Conservation (phyloP, 2,888 invertebrate species). For the Biston betularia region DNA sequence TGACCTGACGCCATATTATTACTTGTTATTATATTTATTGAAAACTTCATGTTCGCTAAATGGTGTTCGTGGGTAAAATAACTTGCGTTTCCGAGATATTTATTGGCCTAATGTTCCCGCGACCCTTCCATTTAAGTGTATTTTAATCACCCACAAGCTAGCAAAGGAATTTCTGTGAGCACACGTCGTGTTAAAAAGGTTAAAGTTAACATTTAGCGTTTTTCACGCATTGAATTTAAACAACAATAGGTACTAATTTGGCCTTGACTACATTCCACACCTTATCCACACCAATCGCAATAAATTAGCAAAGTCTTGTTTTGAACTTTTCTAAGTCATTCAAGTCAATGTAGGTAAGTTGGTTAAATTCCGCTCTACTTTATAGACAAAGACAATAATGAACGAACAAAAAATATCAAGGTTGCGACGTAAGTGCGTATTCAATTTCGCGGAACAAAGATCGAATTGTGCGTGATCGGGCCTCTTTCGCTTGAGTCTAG, state of each 20-base stretch:
- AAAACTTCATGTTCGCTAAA: conserved; percentile 47
- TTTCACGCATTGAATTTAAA: conserved; percentile 27
- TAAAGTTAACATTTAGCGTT: conserved; percentile 34
- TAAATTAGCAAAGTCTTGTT: neutral
- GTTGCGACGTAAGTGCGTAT: conserved; percentile 51
- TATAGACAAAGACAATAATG: conserved; percentile 38
- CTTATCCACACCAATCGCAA: neutral
- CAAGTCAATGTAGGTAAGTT: neutral
- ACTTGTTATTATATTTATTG: conserved; percentile 36
- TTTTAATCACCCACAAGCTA: conserved; percentile 36
- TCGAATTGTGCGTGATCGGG: conserved; percentile 71
- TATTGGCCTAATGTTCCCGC: conserved; percentile 59
- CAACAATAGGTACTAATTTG: conserved; percentile 2
- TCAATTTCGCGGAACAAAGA: conserved; percentile 55
- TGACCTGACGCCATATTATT: conserved; percentile 2
- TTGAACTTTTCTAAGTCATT: neutral
- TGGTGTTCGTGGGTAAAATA: conserved; percentile 48
- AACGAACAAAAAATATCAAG: conserved; percentile 58
- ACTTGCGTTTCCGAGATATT: conserved; percentile 56
- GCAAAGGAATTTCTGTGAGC: conserved; percentile 31
- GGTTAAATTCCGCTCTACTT: conserved; percentile 24
- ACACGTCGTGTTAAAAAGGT: conserved; percentile 35
- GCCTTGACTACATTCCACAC: neutral
- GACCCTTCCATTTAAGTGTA: conserved; percentile 51
- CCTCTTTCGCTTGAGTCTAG: conserved; percentile 60